These are phyloP conservation scores for Eleutherodactylus coqui DNA, from an alignment of 2,797 vertebrate species.

Conservation along the genomic window DNA sequence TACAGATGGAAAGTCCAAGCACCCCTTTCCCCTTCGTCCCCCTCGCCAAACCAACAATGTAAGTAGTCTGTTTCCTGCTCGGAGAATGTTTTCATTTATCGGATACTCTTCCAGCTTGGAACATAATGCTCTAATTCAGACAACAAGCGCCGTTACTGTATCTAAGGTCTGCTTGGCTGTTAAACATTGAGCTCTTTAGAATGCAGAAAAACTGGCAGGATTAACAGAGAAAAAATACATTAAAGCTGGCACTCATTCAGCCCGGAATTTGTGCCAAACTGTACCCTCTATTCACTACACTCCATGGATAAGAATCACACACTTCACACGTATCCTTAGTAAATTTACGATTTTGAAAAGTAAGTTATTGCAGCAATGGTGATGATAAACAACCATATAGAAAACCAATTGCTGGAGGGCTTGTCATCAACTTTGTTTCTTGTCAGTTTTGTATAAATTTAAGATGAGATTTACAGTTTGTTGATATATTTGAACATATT, in stretches of 20 bases:
- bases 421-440: conserved; percentile 35
- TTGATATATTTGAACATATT: conserved; percentile 43
- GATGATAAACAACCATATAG: conserved; percentile 44
- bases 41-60: conserved; percentile 50
- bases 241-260: conserved; percentile 28
- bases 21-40: not conserved
- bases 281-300: conserved; percentile 27
- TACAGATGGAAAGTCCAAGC: conserved; percentile 24
- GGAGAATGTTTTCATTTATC: conserved; percentile 51
- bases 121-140: conserved; percentile 49
- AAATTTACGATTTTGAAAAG: conserved; percentile 40
- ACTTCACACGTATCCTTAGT: conserved; percentile 29
- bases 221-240: conserved; percentile 43
- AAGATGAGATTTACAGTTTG: conserved; percentile 34
- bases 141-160: conserved; percentile 39
- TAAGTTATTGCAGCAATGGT: conserved; percentile 18
- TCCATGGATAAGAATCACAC: conserved; percentile 15
- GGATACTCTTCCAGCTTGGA: conserved; percentile 47
- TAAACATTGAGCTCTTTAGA: conserved; percentile 41
- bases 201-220: conserved; percentile 43
- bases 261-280: conserved; percentile 24
- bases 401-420: conserved; percentile 31
- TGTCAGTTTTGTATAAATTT: conserved; percentile 46
- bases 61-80: conserved; percentile 52
- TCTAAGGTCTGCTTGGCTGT: conserved; percentile 22